Evolutionary conservation across 2,113 vertebrate species (phyloP), one percentile per base, ranked within the genome.

Genomic region (Dipodomys merriami): DNA sequence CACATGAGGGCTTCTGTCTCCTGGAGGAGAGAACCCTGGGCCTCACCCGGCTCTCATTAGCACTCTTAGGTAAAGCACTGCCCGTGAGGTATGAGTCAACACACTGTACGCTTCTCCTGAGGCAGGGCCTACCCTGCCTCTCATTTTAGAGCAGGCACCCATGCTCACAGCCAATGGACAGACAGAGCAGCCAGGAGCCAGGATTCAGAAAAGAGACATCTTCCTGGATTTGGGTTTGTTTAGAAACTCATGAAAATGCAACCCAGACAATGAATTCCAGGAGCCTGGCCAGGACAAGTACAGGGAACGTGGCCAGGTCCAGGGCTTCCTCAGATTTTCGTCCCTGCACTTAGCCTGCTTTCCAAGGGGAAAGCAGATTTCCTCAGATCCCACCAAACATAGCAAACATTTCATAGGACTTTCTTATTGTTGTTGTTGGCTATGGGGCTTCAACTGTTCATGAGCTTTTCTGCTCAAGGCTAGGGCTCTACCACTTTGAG

Each of bases 311-410:
- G 23, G 15, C 0, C n/a, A 57, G 78, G 13, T 7, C 29, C 3
- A 46, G 9, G 29, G 35, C 67, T 53, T n/a, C 44, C 72, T 29
- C 0, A 0, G 35, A 69, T 29, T 18, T 62, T 25, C 29, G 12
- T 5, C 25, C 25, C 33, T 22, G 5, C 65, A 33, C 35, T 35
- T 7, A 18, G 15, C 53, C 53, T 57, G 53, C 53, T 16, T 57
- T 57, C 11, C 53, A 0, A 0, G 5, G 20, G 10, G 10, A 0
- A 7, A n/a, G n/a, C 0, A 9, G 16, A 18, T 10, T 8, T n/a
- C 82, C 25, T 16, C 23, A n/a, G 93, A 53, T 5, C 65, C 78
- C 35, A 49, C 22, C 7, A 15, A 20, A 33, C 0, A 1, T 22
- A 6, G 2, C n/a, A 5, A 22, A 13, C 29, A 20, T 30, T 68